A percentile compares a stretch with the other conserved stretches of the same genome.
These are phyloP conservation scores for Amiota mariae DNA, from an alignment of 2,888 invertebrate species.

Conservation along the genomic window DNA sequence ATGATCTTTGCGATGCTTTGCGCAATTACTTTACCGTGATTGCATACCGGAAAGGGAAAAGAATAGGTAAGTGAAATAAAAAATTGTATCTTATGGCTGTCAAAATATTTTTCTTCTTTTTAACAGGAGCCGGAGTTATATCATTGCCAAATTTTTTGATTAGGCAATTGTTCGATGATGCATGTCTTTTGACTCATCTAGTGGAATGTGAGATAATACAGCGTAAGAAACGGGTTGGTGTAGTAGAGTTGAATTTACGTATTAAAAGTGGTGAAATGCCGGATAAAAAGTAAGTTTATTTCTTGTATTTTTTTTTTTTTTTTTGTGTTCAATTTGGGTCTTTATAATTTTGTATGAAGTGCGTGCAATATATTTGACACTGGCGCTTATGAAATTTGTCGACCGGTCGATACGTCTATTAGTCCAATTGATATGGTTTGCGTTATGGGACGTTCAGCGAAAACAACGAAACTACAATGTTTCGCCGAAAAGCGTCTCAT, in stretches of 20 bases:
- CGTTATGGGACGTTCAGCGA: slow-evolving; percentile 55
- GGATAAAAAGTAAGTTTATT: slow-evolving; percentile 54
- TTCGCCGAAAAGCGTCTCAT: slow-evolving; percentile 53
- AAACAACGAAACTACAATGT: slow-evolving; percentile 43
- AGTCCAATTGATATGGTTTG: slow-evolving; percentile 60
- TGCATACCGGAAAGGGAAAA: slow-evolving; percentile 22
- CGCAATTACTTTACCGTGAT: slow-evolving; percentile 44
- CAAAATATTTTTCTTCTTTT: background rate
- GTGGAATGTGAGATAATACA: slow-evolving; percentile 44
- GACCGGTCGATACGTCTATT: slow-evolving; percentile 52
- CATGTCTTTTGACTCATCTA: slow-evolving; percentile 48
- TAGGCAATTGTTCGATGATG: slow-evolving; percentile 48
- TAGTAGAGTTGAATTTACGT: slow-evolving; percentile 51
- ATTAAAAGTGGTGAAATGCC: slow-evolving; percentile 52
- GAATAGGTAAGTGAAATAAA: background rate
- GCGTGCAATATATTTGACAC: slow-evolving; percentile 32
- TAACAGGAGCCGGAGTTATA: slow-evolving; percentile 49
- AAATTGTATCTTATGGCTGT: background rate
- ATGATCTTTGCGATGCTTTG: slow-evolving; percentile 46
- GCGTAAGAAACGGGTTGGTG: slow-evolving; percentile 37
- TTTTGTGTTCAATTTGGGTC: too few species aligned
- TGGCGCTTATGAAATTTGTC: slow-evolving; percentile 55
- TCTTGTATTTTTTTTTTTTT: fast-evolving
- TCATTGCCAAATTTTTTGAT: slow-evolving; percentile 50
- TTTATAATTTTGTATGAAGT: background rate